Base-by-base conservation (phyloP, 1,140 invertebrate genomes). In the Maconellicoccus hirsutus region DNA sequence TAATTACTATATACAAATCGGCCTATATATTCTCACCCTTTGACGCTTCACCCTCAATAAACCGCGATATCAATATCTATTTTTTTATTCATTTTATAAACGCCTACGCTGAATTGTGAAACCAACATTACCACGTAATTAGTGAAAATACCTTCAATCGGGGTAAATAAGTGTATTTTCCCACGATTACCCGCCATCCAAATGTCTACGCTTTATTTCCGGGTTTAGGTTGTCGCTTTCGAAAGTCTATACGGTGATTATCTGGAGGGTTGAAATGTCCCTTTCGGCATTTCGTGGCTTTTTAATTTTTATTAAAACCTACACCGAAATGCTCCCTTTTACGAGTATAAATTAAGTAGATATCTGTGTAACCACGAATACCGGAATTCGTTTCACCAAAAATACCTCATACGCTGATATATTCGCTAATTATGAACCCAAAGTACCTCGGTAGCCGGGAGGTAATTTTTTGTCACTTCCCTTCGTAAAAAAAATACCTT, bases 221-320 rank as follows among this genome's bases (percentile, higher is more conserved):
- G 42, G 42, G 42, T 52, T 52, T 14, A 8, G 2, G 16, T 16
- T 14, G 42, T 52, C 42, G 42, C 42, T 6, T 16, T 52, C 12
- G 2, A 8, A 16, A 16, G 12, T 52, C 42, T 14, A 52, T 52
- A 16, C n/a, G n/a, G 6, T 52, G 42, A 52, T 52, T 52, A 52
- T 52, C 12, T 52, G 12, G 42, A 52, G 42, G 42, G 42, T 52
- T 52, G 42, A 52, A 52, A 52, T 52, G 42, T 52, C 42, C 42
- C 42, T 52, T 52, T 52, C 42, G 42, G 42, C 42, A 52, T 52
- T 52, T 16, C 42, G 42, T 52, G 42, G 42, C 42, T 52, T 52
- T 52, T 52, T 52, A 52, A 52, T 52, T 52, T 52, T 52, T 52
- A 52, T 52, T 19, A 52, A 52, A 52, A 52, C 42, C 16, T 33